A percentile compares a stretch with the other conserved stretches of the same genome.
phyloP scores from a whole-genome alignment of 2,888 invertebrate genomes.

The Tiliacea citrago region DNA sequence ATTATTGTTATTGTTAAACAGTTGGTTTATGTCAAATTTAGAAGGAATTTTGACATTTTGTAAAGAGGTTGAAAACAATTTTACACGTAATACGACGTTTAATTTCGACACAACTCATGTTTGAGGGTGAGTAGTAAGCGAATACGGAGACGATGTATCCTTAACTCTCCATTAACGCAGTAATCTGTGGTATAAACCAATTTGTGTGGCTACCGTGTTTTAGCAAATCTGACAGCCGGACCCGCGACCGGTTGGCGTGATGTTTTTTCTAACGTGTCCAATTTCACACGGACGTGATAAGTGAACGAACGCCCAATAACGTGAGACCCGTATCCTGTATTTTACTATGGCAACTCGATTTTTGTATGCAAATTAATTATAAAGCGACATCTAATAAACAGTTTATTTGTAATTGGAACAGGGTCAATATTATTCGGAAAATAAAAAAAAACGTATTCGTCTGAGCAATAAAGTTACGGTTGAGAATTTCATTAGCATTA shows the following conservation, averaged over 20 bases:
- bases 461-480: not conserved
- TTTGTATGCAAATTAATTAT: constrained; percentile 31
- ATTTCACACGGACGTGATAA: constrained; percentile 77
- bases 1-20: too few species aligned
- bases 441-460: not conserved
- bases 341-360: constrained; percentile 60
- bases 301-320: constrained; percentile 71
- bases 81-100: not conserved
- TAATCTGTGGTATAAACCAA: constrained; percentile 25
- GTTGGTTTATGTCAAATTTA: too few species aligned
- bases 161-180: constrained; percentile 15
- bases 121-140: not conserved
- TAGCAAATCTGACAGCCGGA: constrained; percentile 71
- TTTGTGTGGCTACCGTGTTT: constrained; percentile 63
- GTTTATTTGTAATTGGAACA: constrained; percentile 4
- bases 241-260: constrained; percentile 70
- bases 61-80: not conserved
- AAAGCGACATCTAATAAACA: not conserved
- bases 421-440: not conserved
- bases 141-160: not conserved
- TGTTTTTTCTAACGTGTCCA: constrained; percentile 73
- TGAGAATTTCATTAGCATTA: not conserved
- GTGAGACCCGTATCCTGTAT: constrained; percentile 73
- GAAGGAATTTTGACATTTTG: too few species aligned
- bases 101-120: not conserved